phyloP scores from a whole-genome alignment of 2,113 vertebrate species.

The Python bivittatus region DNA sequence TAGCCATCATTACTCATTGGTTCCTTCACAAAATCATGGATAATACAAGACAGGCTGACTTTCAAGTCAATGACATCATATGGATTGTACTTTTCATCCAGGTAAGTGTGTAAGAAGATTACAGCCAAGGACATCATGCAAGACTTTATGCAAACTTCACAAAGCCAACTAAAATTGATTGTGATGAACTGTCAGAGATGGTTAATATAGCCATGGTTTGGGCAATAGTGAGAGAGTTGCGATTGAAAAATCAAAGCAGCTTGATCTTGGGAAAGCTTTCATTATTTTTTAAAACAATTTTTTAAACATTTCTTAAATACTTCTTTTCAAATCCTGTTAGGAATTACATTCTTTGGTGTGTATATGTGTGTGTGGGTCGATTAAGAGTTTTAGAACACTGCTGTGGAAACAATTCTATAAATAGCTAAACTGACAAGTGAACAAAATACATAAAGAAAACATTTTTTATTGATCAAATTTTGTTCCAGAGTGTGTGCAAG shows the following conservation, averaged over 20 bases:
- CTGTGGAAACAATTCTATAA: constrained; percentile 8
- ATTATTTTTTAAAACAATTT: background rate
- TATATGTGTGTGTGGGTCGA: background rate
- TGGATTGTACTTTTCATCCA: background rate
- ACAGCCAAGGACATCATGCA: background rate
- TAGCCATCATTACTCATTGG: background rate
- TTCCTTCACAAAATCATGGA: background rate
- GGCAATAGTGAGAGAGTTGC: background rate
- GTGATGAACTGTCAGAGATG: background rate
- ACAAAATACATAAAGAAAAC: background rate
- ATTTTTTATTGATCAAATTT: constrained; percentile 18
- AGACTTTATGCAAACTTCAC: background rate
- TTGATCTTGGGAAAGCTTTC: background rate
- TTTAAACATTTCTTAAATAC: background rate
- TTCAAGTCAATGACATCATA: background rate
- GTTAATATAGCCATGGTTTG: background rate
- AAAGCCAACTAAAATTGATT: background rate
- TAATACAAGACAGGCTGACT: background rate
- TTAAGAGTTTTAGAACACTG: background rate
- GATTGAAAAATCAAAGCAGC: background rate
- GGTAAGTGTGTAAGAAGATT: background rate
- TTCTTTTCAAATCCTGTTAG: background rate
- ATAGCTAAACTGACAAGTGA: constrained; percentile 5
- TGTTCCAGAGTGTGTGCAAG: background rate
- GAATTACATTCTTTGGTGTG: background rate